Evolutionary conservation across 2,113 vertebrate species (phyloP), one percentile per base, ranked within the genome.

Genomic region (Amia ocellicauda): DNA sequence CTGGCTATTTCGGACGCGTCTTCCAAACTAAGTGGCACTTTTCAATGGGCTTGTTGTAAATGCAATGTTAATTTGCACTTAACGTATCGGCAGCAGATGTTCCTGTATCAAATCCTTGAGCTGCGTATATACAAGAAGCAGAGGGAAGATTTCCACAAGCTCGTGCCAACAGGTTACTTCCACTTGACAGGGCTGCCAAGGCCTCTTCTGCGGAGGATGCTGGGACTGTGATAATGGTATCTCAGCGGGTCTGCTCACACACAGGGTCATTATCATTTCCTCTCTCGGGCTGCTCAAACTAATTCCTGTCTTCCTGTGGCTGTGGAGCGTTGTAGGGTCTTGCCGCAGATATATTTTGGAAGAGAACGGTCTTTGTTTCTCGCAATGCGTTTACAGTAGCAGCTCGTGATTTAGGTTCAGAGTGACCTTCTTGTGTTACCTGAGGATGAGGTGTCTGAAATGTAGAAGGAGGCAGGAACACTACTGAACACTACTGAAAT

Each of bases 211-310:
- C 16, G n/a, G 63, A 28, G 19, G 63, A 58, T 47, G 63, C 57
- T 27, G 22, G 63, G 20, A 27, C 29, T 57, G 42, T 36, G 53
- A 45, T 64, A 64, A 64, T 31, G 54, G 41, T 27, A 45, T 36
- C 54, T 28, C 41, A 43, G 62, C 62, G 29, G 41, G 54, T 23
- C 17, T n/a, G 19, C 28, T 16, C 43, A 47, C 26, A 24, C n/a
- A 47, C 24, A 26, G 41, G 40, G 42, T 45, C 63, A 36, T 58
- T 11, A 27, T 20, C 40, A 58, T 64, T 57, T 56, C 16, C 52
- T 45, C 42, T 64, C 29, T 11, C 62, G 16, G 24, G 19, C 26
- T 31, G 36, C 36, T 58, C 28, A 31, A 58, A 58, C 10, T 40
- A 16, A 40, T 36, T 58, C 56, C 7, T n/a, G 10, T 42, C 24